Conservation (phyloP, 2,113 vertebrate species). For the Ptyas mucosa region DNA sequence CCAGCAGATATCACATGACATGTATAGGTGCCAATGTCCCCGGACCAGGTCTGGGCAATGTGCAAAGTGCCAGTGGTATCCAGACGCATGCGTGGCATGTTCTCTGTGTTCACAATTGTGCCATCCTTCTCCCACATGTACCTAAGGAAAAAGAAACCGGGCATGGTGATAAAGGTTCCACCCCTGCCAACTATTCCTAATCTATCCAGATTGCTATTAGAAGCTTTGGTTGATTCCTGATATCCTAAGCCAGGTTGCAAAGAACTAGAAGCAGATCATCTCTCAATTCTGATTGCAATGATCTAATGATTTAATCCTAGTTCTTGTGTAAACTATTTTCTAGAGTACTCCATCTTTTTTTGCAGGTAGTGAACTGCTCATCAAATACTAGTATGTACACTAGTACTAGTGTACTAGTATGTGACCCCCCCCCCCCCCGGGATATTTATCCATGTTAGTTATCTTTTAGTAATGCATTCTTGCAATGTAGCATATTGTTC, state of each 20-base stretch:
- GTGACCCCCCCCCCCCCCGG: not conserved
- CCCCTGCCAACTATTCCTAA: not conserved
- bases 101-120: slow-evolving; percentile 69
- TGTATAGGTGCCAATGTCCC: slow-evolving; percentile 94
- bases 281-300: not conserved
- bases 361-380: not conserved
- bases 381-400: not conserved
- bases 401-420: not conserved
- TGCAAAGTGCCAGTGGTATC: slow-evolving; percentile 85
- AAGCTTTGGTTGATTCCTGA: not conserved
- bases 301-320: not conserved
- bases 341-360: not conserved
- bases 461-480: not conserved
- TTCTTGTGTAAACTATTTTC: not conserved
- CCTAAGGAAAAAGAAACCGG: slow-evolving; percentile 57
- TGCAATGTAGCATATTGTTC: not conserved
- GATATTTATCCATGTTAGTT: not conserved
- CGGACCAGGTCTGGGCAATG: slow-evolving; percentile 98
- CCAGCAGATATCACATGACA: slow-evolving; percentile 89
- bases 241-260: not conserved
- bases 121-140: slow-evolving; percentile 95
- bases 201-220: not conserved
- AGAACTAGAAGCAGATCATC: not conserved
- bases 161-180: not conserved
- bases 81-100: slow-evolving; percentile 78